A percentile compares a stretch with the other conserved stretches of the same genome.
These are phyloP conservation scores for Megaustenia siamemsis DNA, from an alignment of 2,888 invertebrate species.

Conservation along the genomic window DNA sequence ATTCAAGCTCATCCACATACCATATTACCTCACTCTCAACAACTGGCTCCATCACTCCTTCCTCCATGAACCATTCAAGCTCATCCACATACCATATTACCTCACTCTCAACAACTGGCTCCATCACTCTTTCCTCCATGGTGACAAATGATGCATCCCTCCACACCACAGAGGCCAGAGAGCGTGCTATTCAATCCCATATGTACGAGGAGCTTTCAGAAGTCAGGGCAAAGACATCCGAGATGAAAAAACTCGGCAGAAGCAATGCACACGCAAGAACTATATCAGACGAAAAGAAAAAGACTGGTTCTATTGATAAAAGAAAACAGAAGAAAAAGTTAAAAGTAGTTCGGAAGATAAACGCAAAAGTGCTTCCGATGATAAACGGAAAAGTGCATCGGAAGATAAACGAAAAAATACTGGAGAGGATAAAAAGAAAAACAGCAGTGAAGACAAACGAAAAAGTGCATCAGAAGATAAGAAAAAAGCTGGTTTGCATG, in stretches of 20 bases:
- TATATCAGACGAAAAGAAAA: slow-evolving; percentile 19
- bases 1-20: no score
- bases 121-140: no score
- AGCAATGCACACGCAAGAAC: background rate
- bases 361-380: slow-evolving; percentile 30
- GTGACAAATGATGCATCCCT: no score
- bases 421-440: slow-evolving; percentile 22
- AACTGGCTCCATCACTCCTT: no score
- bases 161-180: slow-evolving; percentile 58
- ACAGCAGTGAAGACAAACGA: slow-evolving; percentile 25
- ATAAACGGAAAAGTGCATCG: slow-evolving; percentile 20
- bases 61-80: no score
- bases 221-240: slow-evolving; percentile 57
- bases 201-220: slow-evolving; percentile 73
- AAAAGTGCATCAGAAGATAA: slow-evolving; percentile 22
- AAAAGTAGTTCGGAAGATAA: slow-evolving; percentile 51
- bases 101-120: no score
- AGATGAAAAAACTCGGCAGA: slow-evolving; percentile 33
- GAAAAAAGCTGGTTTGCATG: slow-evolving; percentile 10
- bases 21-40: no score
- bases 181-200: slow-evolving; percentile 67
- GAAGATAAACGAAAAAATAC: slow-evolving; percentile 16
- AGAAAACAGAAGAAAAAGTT: slow-evolving; percentile 48
- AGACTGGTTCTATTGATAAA: slow-evolving; percentile 51
- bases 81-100: no score